Evolutionary conservation across 2,113 vertebrate species (phyloP).

Genomic region (Pluvialis apricaria): DNA sequence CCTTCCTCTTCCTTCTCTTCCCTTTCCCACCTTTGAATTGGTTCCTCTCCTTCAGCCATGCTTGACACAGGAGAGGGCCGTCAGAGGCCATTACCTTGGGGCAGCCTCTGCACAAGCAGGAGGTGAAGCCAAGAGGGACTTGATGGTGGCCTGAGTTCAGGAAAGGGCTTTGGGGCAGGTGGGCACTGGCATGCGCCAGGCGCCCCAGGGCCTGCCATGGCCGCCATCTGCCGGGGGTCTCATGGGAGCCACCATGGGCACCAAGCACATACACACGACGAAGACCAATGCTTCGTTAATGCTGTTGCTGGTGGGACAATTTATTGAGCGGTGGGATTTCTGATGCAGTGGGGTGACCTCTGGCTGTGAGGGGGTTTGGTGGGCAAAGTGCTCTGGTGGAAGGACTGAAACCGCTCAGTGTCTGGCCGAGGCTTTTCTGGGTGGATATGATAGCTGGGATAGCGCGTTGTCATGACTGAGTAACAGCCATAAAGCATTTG

Average conservation of each 20-base stretch:
- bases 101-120: fast-evolving
- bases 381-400: background rate
- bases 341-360: fast-evolving
- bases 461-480: fast-evolving
- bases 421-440: background rate
- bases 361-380: fast-evolving
- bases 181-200: fast-evolving
- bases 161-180: fast-evolving
- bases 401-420: fast-evolving
- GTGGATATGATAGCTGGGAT: background rate
- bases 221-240: background rate
- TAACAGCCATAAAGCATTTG: background rate
- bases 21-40: fast-evolving
- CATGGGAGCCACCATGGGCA: fast-evolving
- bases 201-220: fast-evolving
- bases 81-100: fast-evolving
- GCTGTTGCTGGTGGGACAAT: fast-evolving
- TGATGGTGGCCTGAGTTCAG: fast-evolving
- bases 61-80: background rate
- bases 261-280: fast-evolving
- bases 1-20: background rate
- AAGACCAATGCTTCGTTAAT: fast-evolving
- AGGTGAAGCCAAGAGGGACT: fast-evolving
- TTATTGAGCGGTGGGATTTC: fast-evolving
- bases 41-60: fast-evolving